Base-by-base conservation (phyloP, 1,140 invertebrate species). In the Drosophila truncata region DNA sequence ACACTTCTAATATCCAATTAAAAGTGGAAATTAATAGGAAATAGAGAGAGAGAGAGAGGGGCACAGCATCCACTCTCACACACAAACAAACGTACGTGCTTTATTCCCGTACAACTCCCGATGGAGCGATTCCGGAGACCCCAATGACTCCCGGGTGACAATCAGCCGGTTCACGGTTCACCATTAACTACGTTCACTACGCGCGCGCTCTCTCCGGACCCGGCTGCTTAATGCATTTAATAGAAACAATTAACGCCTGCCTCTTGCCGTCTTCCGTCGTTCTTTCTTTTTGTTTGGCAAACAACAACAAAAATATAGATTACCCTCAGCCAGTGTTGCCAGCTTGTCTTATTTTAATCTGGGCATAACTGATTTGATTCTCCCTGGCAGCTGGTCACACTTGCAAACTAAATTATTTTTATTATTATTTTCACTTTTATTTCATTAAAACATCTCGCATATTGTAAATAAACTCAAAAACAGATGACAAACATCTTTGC, bases 151-250 rank as follows among this genome's bases (percentile, higher is more conserved):
- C 55, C 35, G 57, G 57, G 54, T 18, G 54, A 57, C 54, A 25
- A 25, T 57, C 27, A 20, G 61, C 33, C n/a, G 65, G 61, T 33
- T 50, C 62, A 50, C 65, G 44, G 42, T 64, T 66, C 61, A 41
- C 31, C 14, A 20, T 31, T 25, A 11, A 4, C 5, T n/a, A 37
- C 14, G 27, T 31, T 25, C 14, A 4, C 5, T n/a, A 20, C 27
- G 37, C 25, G 41, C 23, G 46, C 62, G 39, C 62, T 70, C 37
- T 35, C 31, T 35, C 14, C 62, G 35, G 65, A 2, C 60, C 66
- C 61, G 62, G 47, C 66, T 29, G 18, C 29, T 44, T 42, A 18
- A n/a, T 44, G 47, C 66, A 69, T 70, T 66, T 67, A 70, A 70
- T 66, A 41, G 14, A 41, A 67, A 67, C 46, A 52, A 67, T 69